Base-by-base conservation (phyloP, 2,797 vertebrate genomes). In the Microhierax caerulescens region DNA sequence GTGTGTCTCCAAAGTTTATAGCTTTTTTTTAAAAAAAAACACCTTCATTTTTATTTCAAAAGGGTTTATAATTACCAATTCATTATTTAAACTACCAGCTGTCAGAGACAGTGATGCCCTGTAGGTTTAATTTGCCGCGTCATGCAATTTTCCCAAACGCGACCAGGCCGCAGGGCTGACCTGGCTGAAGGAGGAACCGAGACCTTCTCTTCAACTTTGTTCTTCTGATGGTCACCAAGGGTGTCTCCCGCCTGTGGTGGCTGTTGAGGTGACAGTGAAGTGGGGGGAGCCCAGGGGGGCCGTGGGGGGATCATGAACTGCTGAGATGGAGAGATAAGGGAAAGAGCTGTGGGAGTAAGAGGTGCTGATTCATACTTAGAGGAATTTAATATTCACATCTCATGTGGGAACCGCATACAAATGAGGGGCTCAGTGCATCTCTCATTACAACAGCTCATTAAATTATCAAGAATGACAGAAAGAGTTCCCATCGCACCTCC, bases 81-180 rank as follows among this genome's bases (percentile, higher is more conserved):
- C 78, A 92, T 96, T 97, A 94, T 93, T 97, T 93, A 95, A 96
- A 97, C 88, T 95, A 85, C 85, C 82, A 90, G 87, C 91, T 96
- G 95, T 96, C 95, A 96, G 88, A 91, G 85, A 11, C 79, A 56
- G 82, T 0, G 0, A 20, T 96, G 85, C 88, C 90, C 86, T 43
- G 48, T 83, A 73, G 96, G 92, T 90, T 92, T 82, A 39, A 64
- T 91, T 96, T 96, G 80, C 85, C 85, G 25, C 60, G 85, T 89
- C 82, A 43, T 53, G 57, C 57, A 39, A 7, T 74, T 94, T 93
- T 95, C 89, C 76, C 24, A 2, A 84, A 72, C 2, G 2, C 61
- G 36, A 18, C 34, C 23, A 76, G 73, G 78, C 88, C 81, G 13
- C 0, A 0, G 64, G 24, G 24, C 43, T 39, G 0, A 0, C 50